These are phyloP conservation scores for Proteles cristata DNA, from an alignment of 2,113 vertebrate genomes.

Conservation along the genomic window DNA sequence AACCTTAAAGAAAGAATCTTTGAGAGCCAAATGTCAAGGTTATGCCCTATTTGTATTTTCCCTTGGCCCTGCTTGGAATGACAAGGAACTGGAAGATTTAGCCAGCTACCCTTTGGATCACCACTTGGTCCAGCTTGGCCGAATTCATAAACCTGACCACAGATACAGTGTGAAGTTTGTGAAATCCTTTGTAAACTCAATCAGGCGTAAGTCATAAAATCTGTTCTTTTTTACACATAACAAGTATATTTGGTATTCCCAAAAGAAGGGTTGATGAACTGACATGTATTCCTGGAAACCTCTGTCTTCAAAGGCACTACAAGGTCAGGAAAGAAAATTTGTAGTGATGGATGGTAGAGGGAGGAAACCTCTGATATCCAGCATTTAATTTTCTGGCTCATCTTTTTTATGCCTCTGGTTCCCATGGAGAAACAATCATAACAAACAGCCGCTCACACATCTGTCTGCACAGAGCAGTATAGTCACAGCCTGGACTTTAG, in stretches of 20 bases:
- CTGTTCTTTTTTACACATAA: background rate
- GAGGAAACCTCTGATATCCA: slow-evolving; percentile 4
- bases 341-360: background rate
- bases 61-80: slow-evolving; percentile 76
- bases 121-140: slow-evolving; percentile 84
- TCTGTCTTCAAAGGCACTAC: background rate
- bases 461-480: background rate
- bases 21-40: slow-evolving; percentile 84
- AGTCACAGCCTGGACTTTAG: background rate
- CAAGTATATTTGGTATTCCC: background rate
- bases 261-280: background rate
- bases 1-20: slow-evolving; percentile 71
- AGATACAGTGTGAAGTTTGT: slow-evolving; percentile 80
- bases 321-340: slow-evolving; percentile 40
- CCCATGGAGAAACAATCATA: slow-evolving; percentile 53
- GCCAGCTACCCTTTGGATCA: slow-evolving; percentile 82
- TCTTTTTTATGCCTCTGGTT: slow-evolving; percentile 56
- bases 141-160: slow-evolving; percentile 80
- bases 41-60: slow-evolving; percentile 84
- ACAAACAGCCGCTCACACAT: slow-evolving; percentile 47
- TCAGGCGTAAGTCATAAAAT: slow-evolving; percentile 83
- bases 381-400: slow-evolving; percentile 33
- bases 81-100: slow-evolving; percentile 78
- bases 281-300: background rate
- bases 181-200: slow-evolving; percentile 78